Base-by-base conservation (phyloP, 2,113 vertebrate genomes). In the Otus sunia region DNA sequence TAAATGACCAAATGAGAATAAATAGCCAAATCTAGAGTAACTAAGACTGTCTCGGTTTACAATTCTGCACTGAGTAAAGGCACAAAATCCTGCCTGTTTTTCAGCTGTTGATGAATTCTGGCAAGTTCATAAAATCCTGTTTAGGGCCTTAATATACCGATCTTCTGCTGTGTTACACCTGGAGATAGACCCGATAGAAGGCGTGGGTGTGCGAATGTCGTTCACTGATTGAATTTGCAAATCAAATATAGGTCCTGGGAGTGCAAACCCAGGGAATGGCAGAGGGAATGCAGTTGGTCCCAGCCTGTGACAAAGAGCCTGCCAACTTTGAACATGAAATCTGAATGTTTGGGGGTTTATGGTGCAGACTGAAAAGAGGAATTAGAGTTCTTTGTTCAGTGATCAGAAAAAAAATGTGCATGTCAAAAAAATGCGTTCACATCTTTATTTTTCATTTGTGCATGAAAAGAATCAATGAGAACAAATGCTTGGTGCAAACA, bases 371-470 rank as follows among this genome's bases (percentile, higher is more conserved):
- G 43, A 86, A 60, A 82, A 91, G 76, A 88, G 45, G n/a, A 84
- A 96, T 96, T 81, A 36, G 30, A 87, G 68, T 88, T 92, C 86
- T 92, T 96, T 94, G 72, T 91, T 97, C 86, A 50, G 41, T 32
- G 82, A 77, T 80, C 47, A 85, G 80, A 37, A 80, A 86, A 92
- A 71, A 67, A 84, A 75, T 50, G 43, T 11, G 5, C 18, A 0
- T 41, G 86, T 92, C 92, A 91, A 85, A 94, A 94, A 93, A 96
- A 95, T 74, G 62, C 50, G 9, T 90, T 92, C 59, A 55, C 55
- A 32, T 93, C 88, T 96, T 97, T 95, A 76, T 96, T 96, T 95
- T 93, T 94, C 71, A 91, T 94, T 90, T 94, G 67, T 66, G 81
- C 78, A 6, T 89, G 72, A 74, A 77, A 50, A 72, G 75, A 49